Percentiles rank a stretch among this genome's conserved stretches.
phyloP scores from a whole-genome alignment of 2,797 vertebrate species.

The Mormyrus proboscirostris region DNA sequence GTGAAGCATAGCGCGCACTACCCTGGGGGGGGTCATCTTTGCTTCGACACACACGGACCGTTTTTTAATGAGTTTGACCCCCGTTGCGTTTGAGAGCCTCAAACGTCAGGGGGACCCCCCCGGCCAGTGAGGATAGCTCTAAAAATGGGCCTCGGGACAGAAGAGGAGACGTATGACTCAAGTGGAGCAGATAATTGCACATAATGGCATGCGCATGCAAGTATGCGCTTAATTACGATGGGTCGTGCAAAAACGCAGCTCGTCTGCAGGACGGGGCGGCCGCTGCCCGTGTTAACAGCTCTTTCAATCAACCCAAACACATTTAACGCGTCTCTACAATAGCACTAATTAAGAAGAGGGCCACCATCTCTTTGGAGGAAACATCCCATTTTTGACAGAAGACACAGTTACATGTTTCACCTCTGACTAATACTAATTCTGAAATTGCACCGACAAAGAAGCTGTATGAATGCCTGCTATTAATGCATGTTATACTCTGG shows the following conservation, averaged over 20 bases:
- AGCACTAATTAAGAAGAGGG: background rate
- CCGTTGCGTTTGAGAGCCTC: background rate
- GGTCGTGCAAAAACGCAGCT: background rate
- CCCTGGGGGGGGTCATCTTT: background rate
- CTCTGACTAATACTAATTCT: background rate
- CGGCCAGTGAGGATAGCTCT: background rate
- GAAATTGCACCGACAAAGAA: background rate
- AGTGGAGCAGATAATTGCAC: slow-evolving; percentile 14
- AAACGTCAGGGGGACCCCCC: background rate
- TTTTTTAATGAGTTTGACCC: slow-evolving; percentile 11
- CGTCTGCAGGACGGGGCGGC: slow-evolving; percentile 13
- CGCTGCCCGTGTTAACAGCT: background rate
- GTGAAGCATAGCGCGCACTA: background rate
- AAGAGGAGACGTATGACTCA: background rate
- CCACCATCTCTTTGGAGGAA: background rate
- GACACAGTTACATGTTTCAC: background rate
- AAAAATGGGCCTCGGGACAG: background rate
- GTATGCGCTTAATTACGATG: background rate
- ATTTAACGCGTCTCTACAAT: background rate
- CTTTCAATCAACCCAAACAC: background rate
- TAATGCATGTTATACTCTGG: background rate
- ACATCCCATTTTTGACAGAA: background rate
- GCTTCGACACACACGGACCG: background rate
- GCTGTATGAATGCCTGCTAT: background rate
- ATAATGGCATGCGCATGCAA: slow-evolving; percentile 2